Percentiles rank a stretch among this genome's conserved stretches.
phyloP scores from a whole-genome alignment of 2,797 vertebrate species.

The Enteromius viviparus region DNA sequence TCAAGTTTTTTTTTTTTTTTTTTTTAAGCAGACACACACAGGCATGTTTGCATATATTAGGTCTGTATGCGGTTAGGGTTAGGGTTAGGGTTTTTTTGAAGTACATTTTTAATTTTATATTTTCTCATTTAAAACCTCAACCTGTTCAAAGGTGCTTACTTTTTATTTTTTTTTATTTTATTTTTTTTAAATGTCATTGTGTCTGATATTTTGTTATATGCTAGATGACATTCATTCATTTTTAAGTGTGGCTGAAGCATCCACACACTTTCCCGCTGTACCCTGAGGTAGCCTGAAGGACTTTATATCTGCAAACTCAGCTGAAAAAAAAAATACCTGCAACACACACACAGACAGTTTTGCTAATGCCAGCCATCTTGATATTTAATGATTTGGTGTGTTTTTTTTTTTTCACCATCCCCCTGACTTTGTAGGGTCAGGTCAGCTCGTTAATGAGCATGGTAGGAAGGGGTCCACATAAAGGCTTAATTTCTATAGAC shows the following conservation, averaged over 20 bases:
- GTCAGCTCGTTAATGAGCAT: conserved; percentile 65
- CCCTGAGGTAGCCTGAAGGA: conserved; percentile 32
- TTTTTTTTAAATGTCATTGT: background rate
- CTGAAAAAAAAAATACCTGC: conserved; percentile 41
- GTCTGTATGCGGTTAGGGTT: too few relatives aligned
- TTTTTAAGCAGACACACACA: too few relatives aligned
- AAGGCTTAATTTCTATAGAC: conserved; percentile 25
- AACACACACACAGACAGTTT: conserved; percentile 33
- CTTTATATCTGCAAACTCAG: conserved; percentile 44
- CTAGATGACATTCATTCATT: conserved; percentile 16
- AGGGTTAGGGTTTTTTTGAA: too few relatives aligned
- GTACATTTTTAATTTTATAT: too few relatives aligned
- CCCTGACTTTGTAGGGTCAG: conserved; percentile 62
- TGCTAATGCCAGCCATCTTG: conserved; percentile 61
- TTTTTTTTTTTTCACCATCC: conserved; percentile 53
- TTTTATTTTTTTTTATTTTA: background rate
- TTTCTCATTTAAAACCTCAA: background rate
- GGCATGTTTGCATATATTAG: too few relatives aligned
- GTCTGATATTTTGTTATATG: background rate
- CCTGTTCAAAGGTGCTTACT: too few relatives aligned
- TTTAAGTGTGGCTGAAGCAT: conserved; percentile 8
- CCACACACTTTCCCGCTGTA: conserved; percentile 16
- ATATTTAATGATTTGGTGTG: conserved; percentile 72
- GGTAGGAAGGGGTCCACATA: background rate
- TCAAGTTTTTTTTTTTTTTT: too few relatives aligned